These are phyloP conservation scores for Mus spicilegus DNA, from an alignment of 2,113 vertebrate genomes.

Conservation along the genomic window DNA sequence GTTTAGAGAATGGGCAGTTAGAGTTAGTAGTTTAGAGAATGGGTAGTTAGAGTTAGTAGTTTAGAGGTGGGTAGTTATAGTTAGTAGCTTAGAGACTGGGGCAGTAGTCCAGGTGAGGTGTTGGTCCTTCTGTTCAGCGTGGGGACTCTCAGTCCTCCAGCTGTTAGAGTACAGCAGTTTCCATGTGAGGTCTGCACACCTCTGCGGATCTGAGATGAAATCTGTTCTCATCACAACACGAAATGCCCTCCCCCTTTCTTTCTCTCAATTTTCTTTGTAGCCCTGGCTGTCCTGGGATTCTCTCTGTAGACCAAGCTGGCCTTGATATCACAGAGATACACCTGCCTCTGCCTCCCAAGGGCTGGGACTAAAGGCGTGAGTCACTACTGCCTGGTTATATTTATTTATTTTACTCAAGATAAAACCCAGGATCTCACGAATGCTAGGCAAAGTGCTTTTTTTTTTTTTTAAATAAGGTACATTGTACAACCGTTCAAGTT, in stretches of 20 bases:
- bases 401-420: not conserved
- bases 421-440: not conserved
- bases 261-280: not conserved
- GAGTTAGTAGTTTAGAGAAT: too few species aligned
- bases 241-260: not conserved
- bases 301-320: not conserved
- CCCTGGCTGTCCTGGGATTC: not conserved
- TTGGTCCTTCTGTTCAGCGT: not conserved
- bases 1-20: too few species aligned
- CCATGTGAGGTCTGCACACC: not conserved
- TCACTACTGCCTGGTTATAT: not conserved
- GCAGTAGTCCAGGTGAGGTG: not conserved
- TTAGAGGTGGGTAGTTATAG: too few species aligned
- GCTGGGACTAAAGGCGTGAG: not conserved
- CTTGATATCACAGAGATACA: not conserved
- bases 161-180: not conserved
- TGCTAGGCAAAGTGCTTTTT: not conserved
- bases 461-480: not conserved
- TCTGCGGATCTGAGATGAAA: not conserved
- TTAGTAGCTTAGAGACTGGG: not conserved
- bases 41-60: too few species aligned
- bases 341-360: not conserved
- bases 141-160: not conserved
- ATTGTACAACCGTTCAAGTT: not conserved
- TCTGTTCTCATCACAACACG: not conserved